phyloP scores from a whole-genome alignment of 1,140 invertebrate genomes.

The Sinonovacula constricta region DNA sequence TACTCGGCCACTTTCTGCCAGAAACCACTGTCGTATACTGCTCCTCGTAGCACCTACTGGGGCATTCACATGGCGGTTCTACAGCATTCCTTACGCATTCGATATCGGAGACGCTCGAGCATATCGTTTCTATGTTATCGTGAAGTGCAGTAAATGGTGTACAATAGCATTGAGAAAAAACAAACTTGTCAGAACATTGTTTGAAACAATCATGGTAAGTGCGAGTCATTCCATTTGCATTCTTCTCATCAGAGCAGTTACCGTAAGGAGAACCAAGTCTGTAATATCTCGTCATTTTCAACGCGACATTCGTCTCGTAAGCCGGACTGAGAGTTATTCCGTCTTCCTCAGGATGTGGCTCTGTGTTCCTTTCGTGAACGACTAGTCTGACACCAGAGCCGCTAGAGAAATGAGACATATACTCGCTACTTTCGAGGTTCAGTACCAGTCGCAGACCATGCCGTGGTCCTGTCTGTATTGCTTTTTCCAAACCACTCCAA shows the following conservation, averaged over 20 bases:
- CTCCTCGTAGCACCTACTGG: background rate
- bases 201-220: constrained; percentile 15
- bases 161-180: background rate
- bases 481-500: background rate
- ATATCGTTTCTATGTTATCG: background rate
- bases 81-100: too few species aligned
- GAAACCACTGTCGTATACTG: background rate
- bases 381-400: constrained; percentile 11
- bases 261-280: constrained; percentile 23
- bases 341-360: constrained; percentile 7
- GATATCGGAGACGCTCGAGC: background rate
- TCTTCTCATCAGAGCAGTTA: background rate
- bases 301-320: constrained; percentile 11
- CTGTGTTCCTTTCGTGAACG: constrained; percentile 17
- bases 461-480: background rate
- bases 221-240: background rate
- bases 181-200: background rate
- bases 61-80: constrained; percentile 17
- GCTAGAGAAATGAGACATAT: background rate
- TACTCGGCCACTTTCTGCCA: constrained; percentile 12
- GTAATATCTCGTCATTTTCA: background rate
- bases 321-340: constrained; percentile 16
- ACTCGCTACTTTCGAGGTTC: background rate
- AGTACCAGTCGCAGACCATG: background rate
- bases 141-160: background rate